Evolutionary conservation across 2,797 vertebrate genomes (phyloP).

Genomic region (Peromyscus eremicus): DNA sequence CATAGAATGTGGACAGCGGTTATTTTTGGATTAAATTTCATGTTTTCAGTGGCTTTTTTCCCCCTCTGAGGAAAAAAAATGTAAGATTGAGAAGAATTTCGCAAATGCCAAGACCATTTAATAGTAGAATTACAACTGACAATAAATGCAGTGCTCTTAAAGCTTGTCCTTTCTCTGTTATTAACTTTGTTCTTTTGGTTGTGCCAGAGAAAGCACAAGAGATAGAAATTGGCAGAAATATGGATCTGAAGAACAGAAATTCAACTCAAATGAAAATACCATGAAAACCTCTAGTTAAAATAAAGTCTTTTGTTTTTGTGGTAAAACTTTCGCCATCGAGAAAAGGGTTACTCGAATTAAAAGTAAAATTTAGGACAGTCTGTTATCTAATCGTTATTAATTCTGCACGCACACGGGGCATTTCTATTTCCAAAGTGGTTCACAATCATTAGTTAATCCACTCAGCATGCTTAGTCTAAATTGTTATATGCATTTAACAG

Average conservation of each 20-base stretch:
- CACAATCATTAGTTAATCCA: conserved; percentile 82
- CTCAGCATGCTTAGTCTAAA: conserved; percentile 77
- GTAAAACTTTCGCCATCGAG: conserved; percentile 69
- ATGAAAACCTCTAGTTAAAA: conserved; percentile 75
- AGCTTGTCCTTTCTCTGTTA: conserved; percentile 85
- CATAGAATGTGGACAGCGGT: conserved; percentile 57
- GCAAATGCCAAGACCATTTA: conserved; percentile 86
- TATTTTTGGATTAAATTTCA: conserved; percentile 77
- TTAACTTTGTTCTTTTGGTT: conserved; percentile 87
- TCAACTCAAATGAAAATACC: conserved; percentile 80
- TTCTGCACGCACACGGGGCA: conserved; percentile 44
- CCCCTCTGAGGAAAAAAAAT: conserved; percentile 34
- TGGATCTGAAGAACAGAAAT: conserved; percentile 76
- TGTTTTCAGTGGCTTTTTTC: conserved; percentile 70
- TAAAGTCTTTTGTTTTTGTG: conserved; percentile 77
- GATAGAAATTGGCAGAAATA: conserved; percentile 82
- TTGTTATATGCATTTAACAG: conserved; percentile 74
- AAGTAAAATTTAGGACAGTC: conserved; percentile 79
- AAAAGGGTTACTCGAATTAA: conserved; percentile 80
- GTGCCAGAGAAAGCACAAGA: conserved; percentile 85
- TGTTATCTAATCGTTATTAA: conserved; percentile 76
- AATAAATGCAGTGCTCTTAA: conserved; percentile 84
- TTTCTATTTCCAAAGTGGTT: conserved; percentile 81
- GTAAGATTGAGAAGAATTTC: conserved; percentile 85
- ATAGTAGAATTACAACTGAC: conserved; percentile 86